These are phyloP conservation scores for Drosophila atripex DNA, from an alignment of 2,888 invertebrate genomes.

Conservation along the genomic window DNA sequence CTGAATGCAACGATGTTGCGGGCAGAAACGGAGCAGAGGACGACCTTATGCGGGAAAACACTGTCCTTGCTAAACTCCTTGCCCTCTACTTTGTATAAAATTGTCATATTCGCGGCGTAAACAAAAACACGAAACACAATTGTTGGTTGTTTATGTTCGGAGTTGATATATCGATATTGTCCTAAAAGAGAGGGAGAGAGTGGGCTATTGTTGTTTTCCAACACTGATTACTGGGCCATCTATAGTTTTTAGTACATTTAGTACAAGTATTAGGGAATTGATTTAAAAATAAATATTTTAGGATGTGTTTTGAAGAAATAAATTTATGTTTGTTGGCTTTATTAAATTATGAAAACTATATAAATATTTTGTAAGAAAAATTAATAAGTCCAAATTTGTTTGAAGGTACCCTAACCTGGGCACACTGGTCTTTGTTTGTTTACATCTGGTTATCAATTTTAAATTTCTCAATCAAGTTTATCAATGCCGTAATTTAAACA, in stretches of 20 bases:
- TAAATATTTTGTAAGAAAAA: too few species aligned
- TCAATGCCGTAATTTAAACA: neutral
- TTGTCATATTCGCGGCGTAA: conserved; percentile 67
- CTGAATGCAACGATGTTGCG: conserved; percentile 93
- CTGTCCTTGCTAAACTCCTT: conserved; percentile 66
- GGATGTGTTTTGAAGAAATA: too few species aligned
- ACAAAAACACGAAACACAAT: conserved; percentile 7
- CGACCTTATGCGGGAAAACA: conserved; percentile 68
- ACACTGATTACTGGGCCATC: neutral
- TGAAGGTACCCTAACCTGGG: neutral
- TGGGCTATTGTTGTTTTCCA: neutral
- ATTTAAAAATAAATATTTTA: too few species aligned
- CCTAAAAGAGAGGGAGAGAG: too few species aligned
- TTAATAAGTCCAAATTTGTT: neutral
- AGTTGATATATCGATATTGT: too few species aligned
- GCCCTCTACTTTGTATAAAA: conserved; percentile 80
- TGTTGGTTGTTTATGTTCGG: neutral
- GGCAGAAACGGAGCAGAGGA: conserved; percentile 90
- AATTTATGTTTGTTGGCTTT: too few species aligned
- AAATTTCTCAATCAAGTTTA: conserved; percentile 2
- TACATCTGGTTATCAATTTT: conserved; percentile 20
- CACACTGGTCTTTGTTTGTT: conserved; percentile 17
- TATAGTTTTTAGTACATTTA: too few species aligned
- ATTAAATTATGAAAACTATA: too few species aligned
- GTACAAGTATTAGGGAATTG: too few species aligned